These are phyloP conservation scores for Amiota mariae DNA, from an alignment of 2,888 invertebrate genomes.

Conservation along the genomic window DNA sequence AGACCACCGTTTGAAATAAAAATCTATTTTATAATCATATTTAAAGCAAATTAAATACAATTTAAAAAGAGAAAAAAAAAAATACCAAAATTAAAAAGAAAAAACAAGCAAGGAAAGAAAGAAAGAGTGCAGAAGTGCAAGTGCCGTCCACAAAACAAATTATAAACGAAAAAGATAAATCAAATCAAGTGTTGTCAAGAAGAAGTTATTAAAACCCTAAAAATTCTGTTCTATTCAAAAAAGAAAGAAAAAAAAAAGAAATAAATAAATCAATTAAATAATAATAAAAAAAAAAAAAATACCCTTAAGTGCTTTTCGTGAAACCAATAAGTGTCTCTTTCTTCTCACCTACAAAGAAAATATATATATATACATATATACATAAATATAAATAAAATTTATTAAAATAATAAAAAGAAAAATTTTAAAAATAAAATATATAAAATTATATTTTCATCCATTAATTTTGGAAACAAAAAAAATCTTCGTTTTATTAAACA, in stretches of 20 bases:
- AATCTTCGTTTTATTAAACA: not conserved
- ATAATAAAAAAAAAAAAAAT: slow-evolving; percentile 33
- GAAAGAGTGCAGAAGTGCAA: slow-evolving; percentile 18
- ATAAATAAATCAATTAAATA: slow-evolving; percentile 12
- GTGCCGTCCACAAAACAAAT: slow-evolving; percentile 46
- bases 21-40: slow-evolving; percentile 49
- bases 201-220: slow-evolving; percentile 5
- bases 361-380: not conserved
- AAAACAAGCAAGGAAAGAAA: slow-evolving; percentile 24
- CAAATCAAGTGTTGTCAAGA: not conserved
- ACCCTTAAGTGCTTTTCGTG: slow-evolving; percentile 7
- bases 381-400: slow-evolving; percentile 8
- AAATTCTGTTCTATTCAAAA: not conserved
- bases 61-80: not conserved
- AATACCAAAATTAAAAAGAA: slow-evolving; percentile 15
- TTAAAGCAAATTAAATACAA: slow-evolving; percentile 37
- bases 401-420: not conserved
- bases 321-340: not conserved
- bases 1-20: slow-evolving; percentile 57
- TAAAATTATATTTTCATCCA: not conserved
- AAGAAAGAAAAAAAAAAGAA: slow-evolving; percentile 10
- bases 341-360: not conserved
- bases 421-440: not conserved
- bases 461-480: not conserved
- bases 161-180: not conserved